Base-by-base conservation (phyloP, 2,888 invertebrate genomes). In the Drosophila sordidula region DNA sequence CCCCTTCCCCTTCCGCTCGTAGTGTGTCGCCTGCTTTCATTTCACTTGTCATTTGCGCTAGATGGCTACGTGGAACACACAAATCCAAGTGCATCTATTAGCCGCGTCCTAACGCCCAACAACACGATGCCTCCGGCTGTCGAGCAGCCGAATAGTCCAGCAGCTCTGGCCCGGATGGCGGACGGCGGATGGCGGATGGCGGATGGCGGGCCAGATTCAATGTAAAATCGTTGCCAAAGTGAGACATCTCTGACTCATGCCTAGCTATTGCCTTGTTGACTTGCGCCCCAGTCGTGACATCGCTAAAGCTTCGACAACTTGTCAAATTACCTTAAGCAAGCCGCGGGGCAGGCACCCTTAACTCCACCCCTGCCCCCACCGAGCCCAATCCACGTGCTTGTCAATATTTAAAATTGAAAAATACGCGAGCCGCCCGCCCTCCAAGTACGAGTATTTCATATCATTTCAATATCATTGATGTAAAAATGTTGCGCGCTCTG, bases 401-500 rank as follows among this genome's bases (percentile, higher is more conserved):
- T 80, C 79, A 80, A 80, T 80, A 80, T 80, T 80, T 80, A 75
- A 80, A 80, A 80, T 80, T 80, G 79, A 80, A 80, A 80, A 80
- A 80, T 80, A 80, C 74, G 75, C 78, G 50, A 14, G 38, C 38
- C 41, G 18, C 47, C 38, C 49, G 55, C 41, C 52, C 51, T 47
- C 50, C 67, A 80, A 78, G 50, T 75, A 69, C 47, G 54, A 54
- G 71, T 78, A 78, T 81, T 84, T 81, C 79, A 87, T 82, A 82
- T 85, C 76, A 82, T 87, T 87, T 87, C 84, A 82, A 84, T 85
- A 85, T 85, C 76, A 85, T 85, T 87, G 82, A 82, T 82, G 82
- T 77, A 70, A 70, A 78, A 75, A 70, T 67, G 67, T 51, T 65
- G 50, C 66, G 73, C 47, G 75, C 74, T 64, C 64, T 80, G 70